A percentile compares a stretch with the other conserved stretches of the same genome.
These are phyloP conservation scores for Megalopta genalis DNA, from an alignment of 1,140 invertebrate species.

Conservation along the genomic window DNA sequence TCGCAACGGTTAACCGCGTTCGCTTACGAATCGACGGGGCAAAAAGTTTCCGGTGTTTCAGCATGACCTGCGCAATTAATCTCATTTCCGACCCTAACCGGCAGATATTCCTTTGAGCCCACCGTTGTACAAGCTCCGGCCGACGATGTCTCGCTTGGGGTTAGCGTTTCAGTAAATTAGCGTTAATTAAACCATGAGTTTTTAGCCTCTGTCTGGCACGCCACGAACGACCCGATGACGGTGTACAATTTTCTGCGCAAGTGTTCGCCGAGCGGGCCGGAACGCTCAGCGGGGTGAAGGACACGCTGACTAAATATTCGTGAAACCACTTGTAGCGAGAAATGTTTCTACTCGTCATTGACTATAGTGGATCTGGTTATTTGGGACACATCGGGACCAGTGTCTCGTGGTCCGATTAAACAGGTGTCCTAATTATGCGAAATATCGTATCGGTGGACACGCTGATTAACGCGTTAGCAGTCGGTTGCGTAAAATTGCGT, in stretches of 20 bases:
- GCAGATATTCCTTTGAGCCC: constrained; percentile 47
- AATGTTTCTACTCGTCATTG: background rate
- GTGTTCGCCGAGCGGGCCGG: background rate
- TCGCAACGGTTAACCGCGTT: background rate
- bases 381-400: too few relatives aligned
- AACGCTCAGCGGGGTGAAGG: background rate
- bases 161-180: constrained; percentile 66
- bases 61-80: constrained; percentile 57
- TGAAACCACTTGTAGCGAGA: background rate
- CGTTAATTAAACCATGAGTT: constrained; percentile 65
- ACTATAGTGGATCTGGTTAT: too few relatives aligned
- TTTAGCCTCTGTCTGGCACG: constrained; percentile 44
- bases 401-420: too few relatives aligned
- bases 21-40: constrained; percentile 6
- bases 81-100: constrained; percentile 56
- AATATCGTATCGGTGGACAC: too few relatives aligned
- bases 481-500: too few relatives aligned
- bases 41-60: constrained; percentile 38
- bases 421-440: too few relatives aligned
- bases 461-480: too few relatives aligned
- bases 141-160: constrained; percentile 37
- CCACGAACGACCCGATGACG: constrained; percentile 20
- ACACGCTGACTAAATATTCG: background rate
- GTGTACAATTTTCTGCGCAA: constrained; percentile 28
- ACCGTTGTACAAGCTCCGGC: constrained; percentile 38